Percentiles rank a stretch among this genome's conserved stretches.
Evolutionary conservation across 2,797 vertebrate species (phyloP).

Genomic region (Huso huso): DNA sequence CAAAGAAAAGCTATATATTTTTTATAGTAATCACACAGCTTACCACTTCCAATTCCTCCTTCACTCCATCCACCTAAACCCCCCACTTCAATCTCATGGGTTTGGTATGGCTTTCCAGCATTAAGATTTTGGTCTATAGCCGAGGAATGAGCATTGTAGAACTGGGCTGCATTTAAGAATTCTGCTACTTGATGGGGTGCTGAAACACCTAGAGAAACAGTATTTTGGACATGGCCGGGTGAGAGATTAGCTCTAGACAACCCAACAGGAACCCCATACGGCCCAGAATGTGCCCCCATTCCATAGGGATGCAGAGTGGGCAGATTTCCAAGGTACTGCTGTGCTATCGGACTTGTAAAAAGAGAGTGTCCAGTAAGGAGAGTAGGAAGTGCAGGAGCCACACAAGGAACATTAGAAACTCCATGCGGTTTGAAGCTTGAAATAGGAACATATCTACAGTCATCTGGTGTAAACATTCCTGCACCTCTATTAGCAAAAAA

Average conservation of each 20-base stretch:
- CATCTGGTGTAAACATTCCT: slow-evolving; percentile 40
- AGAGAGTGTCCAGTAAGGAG: slow-evolving; percentile 50
- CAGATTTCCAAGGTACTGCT: slow-evolving; percentile 52
- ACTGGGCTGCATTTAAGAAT: slow-evolving; percentile 40
- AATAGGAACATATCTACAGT: slow-evolving; percentile 38
- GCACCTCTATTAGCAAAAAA: slow-evolving; percentile 19
- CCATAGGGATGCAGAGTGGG: slow-evolving; percentile 49
- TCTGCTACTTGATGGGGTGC: slow-evolving; percentile 40
- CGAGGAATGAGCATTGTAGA: slow-evolving; percentile 42
- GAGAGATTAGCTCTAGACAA: slow-evolving; percentile 38
- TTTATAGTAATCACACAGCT: slow-evolving; percentile 17
- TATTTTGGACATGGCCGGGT: slow-evolving; percentile 42
- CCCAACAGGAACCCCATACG: slow-evolving; percentile 47
- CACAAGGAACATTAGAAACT: slow-evolving; percentile 31
- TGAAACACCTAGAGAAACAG: slow-evolving; percentile 42
- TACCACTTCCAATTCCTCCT: slow-evolving; percentile 59
- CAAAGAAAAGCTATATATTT: too few relatives aligned
- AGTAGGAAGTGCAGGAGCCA: slow-evolving; percentile 46
- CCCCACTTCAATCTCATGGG: slow-evolving; percentile 41
- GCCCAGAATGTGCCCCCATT: slow-evolving; percentile 34
- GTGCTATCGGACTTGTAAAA: slow-evolving; percentile 53
- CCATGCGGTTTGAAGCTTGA: slow-evolving; percentile 46
- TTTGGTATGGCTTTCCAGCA: slow-evolving; percentile 44
- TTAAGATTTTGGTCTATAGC: slow-evolving; percentile 50
- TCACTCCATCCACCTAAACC: slow-evolving; percentile 45